A percentile compares a stretch with the other conserved stretches of the same genome.
phyloP scores from a whole-genome alignment of 2,888 invertebrate genomes.

The Polylopha cassiicola region DNA sequence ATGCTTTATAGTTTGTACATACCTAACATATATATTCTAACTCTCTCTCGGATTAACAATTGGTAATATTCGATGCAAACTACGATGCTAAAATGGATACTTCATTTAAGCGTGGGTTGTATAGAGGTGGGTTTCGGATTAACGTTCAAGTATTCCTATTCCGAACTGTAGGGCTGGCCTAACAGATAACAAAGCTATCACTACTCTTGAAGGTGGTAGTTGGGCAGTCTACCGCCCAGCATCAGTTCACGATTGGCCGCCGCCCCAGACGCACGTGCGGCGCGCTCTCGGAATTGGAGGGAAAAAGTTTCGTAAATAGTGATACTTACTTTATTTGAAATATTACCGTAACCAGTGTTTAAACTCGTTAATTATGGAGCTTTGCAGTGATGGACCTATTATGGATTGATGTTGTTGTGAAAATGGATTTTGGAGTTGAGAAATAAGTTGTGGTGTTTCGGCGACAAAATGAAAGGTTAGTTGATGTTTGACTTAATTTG shows the following conservation, averaged over 20 bases:
- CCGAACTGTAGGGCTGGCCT: constrained; percentile 12
- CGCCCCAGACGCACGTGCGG: constrained; percentile 37
- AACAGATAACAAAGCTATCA: constrained; percentile 25
- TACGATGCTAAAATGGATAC: too few species aligned
- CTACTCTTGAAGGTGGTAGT: constrained; percentile 23
- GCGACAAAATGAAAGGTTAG: constrained; percentile 55
- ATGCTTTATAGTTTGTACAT: too few species aligned
- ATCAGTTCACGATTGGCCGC: constrained; percentile 44
- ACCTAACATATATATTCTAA: too few species aligned
- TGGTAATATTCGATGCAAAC: too few species aligned
- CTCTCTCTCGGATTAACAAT: too few species aligned
- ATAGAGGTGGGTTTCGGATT: constrained; percentile 31
- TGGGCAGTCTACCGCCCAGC: constrained; percentile 20
- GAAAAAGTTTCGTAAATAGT: constrained; percentile 56
- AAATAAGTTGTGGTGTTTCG: constrained; percentile 33
- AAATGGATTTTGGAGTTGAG: constrained; percentile 30
- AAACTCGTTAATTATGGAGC: constrained; percentile 36
- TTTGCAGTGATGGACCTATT: constrained; percentile 37
- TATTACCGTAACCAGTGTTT: too few species aligned
- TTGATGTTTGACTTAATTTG: too few species aligned
- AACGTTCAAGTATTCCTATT: constrained; percentile 27
- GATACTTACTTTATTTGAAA: too few species aligned
- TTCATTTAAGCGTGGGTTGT: too few species aligned
- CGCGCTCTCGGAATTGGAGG: constrained; percentile 36
- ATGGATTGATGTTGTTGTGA: constrained; percentile 28